phyloP scores from a whole-genome alignment of 1,140 invertebrate genomes.

The Cydia pomonella region DNA sequence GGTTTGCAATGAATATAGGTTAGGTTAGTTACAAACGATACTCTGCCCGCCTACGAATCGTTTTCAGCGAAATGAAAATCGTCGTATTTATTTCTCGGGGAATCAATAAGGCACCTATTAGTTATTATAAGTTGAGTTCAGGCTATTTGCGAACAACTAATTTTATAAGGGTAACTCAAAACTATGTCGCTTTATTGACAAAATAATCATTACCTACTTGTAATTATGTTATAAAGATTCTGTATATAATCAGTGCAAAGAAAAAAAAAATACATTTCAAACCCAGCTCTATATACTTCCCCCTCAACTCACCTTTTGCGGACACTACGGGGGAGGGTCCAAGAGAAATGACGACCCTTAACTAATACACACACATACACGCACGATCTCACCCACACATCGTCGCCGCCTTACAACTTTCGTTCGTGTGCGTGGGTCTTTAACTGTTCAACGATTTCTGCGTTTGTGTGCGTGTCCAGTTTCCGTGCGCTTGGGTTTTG shows the following conservation, averaged over 20 bases:
- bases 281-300: constrained; percentile 58
- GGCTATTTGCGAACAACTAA: no score
- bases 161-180: no score
- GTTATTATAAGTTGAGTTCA: no score
- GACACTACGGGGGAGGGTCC: constrained; percentile 79
- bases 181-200: no score
- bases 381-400: constrained; percentile 61
- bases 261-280: not conserved
- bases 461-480: constrained; percentile 71
- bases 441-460: constrained; percentile 46
- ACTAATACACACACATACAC: constrained; percentile 78
- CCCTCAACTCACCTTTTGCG: constrained; percentile 79
- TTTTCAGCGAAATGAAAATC: no score
- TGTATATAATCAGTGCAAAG: not conserved
- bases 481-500: constrained; percentile 77
- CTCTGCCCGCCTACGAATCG: no score
- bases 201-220: no score
- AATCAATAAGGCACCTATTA: no score
- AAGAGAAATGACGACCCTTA: constrained; percentile 81
- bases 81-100: no score
- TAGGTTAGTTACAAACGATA: no score
- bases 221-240: no score
- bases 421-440: constrained; percentile 49
- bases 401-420: constrained; percentile 39
- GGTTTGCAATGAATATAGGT: no score